Percentiles rank a stretch among this genome's conserved stretches.
phyloP scores from a whole-genome alignment of 2,797 vertebrate species.

The Cephalopachus bancanus region DNA sequence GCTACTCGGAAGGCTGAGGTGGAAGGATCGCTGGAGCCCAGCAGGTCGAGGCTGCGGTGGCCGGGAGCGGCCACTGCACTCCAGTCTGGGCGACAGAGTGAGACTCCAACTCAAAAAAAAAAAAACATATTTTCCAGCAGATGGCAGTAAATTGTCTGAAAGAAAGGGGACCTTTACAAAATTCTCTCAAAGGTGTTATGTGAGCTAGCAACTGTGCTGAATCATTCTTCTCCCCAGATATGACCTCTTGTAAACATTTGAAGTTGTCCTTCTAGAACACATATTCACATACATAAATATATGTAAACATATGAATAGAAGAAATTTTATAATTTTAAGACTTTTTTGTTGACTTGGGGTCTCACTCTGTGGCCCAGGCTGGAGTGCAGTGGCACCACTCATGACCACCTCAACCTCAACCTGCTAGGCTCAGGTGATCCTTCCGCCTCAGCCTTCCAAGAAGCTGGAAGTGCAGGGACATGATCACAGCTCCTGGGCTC shows the following conservation, averaged over 20 bases:
- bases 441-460: no score
- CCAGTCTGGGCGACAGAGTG: no score
- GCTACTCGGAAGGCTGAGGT: no score
- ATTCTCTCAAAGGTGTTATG: not conserved
- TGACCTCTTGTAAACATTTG: not conserved
- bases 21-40: no score
- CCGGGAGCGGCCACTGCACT: no score
- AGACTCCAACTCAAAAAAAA: no score
- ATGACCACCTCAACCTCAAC: not conserved
- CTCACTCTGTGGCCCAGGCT: no score
- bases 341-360: not conserved
- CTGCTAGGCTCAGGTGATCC: no score
- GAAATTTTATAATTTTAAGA: slow-evolving; percentile 5
- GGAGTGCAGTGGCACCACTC: not conserved
- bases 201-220: not conserved
- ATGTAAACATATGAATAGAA: not conserved
- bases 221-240: not conserved
- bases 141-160: slow-evolving; percentile 17
- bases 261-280: not conserved
- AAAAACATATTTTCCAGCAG: not conserved
- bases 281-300: not conserved
- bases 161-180: not conserved
- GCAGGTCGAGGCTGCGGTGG: no score
- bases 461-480: no score
- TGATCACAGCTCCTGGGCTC: no score